Evolutionary conservation across 2,888 invertebrate genomes (phyloP).

Genomic region (Zootermopsis nevadensis): DNA sequence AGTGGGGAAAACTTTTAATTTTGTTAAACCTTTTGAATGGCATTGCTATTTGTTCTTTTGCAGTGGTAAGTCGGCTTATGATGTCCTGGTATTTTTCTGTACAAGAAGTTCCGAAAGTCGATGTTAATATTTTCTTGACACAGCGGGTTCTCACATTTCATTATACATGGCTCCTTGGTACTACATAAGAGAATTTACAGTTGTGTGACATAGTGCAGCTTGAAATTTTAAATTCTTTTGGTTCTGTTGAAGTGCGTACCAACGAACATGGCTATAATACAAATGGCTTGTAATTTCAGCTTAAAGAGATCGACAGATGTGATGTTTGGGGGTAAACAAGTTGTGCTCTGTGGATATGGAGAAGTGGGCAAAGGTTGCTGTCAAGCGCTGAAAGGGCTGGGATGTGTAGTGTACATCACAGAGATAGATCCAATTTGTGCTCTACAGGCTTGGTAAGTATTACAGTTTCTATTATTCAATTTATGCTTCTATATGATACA

Average conservation of each 20-base stretch:
- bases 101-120: too few species aligned
- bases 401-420: slow-evolving; percentile 91
- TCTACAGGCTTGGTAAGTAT: slow-evolving; percentile 84
- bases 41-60: too few species aligned
- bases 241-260: too few species aligned
- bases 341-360: slow-evolving; percentile 95
- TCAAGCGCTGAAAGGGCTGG: slow-evolving; percentile 93
- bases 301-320: slow-evolving; percentile 92
- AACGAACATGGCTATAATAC: neutral
- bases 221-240: too few species aligned
- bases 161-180: too few species aligned
- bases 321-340: slow-evolving; percentile 98
- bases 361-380: slow-evolving; percentile 98
- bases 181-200: too few species aligned
- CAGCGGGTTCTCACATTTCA: too few species aligned
- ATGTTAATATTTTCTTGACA: too few species aligned
- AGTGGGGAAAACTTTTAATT: neutral
- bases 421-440: slow-evolving; percentile 99
- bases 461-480: neutral
- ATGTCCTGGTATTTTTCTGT: too few species aligned
- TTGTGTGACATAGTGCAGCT: too few species aligned
- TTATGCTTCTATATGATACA: too few species aligned
- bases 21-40: slow-evolving; percentile 4
- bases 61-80: too few species aligned
- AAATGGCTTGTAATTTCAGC: slow-evolving; percentile 64